Conservation (phyloP, 2,888 invertebrate species). For the Aethes cnicana region DNA sequence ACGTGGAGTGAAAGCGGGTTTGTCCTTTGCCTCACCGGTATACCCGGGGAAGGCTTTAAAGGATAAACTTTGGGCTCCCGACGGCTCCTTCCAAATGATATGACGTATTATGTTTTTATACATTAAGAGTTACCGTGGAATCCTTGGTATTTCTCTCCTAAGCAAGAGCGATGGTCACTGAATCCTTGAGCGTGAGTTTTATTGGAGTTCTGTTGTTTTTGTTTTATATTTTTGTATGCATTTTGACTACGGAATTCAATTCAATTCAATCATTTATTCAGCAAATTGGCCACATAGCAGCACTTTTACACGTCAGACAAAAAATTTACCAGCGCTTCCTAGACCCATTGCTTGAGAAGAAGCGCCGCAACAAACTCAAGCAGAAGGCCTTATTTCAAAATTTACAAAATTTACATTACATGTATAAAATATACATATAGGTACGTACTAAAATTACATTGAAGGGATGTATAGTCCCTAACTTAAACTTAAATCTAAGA, state of each 20-base stretch:
- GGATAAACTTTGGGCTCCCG: conserved; percentile 51
- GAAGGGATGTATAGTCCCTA: too few relatives aligned
- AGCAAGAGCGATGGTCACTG: conserved; percentile 12
- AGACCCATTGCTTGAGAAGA: too few relatives aligned
- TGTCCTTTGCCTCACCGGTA: conserved; percentile 43
- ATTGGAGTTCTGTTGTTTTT: background rate
- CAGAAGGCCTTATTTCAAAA: too few relatives aligned
- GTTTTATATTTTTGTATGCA: background rate
- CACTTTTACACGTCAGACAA: too few relatives aligned
- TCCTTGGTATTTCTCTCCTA: conserved; percentile 1
- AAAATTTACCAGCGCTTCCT: too few relatives aligned
- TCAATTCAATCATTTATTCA: too few relatives aligned
- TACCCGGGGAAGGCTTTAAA: conserved; percentile 48
- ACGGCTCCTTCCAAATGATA: conserved; percentile 41
- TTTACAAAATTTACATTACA: too few relatives aligned
- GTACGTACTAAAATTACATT: too few relatives aligned
- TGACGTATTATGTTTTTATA: conserved; percentile 38
- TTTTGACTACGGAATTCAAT: background rate
- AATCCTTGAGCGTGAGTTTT: background rate
- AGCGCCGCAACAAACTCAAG: too few relatives aligned
- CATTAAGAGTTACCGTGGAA: conserved; percentile 12
- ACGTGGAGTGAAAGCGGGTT: conserved; percentile 41
- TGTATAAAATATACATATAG: too few relatives aligned
- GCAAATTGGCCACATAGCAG: too few relatives aligned
- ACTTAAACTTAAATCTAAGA: too few relatives aligned